phyloP scores from a whole-genome alignment of 1,140 invertebrate genomes.

The Leptonema lineaticorne region DNA sequence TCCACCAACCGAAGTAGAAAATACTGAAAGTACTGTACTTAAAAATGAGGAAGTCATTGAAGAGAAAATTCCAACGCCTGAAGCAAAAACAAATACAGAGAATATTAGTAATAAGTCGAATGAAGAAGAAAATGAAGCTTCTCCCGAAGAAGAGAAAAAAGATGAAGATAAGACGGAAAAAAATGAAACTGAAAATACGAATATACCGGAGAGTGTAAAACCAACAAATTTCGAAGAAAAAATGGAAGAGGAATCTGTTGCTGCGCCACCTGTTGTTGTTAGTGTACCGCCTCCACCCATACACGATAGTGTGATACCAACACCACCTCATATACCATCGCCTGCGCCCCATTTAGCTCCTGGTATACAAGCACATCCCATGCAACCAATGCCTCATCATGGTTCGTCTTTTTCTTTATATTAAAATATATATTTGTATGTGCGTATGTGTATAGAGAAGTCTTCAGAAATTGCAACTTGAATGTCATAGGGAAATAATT shows the following conservation, averaged over 20 bases:
- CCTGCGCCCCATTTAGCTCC: conserved; percentile 45
- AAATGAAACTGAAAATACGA: conserved; percentile 3
- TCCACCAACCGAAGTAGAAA: background rate
- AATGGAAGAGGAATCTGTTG: conserved; percentile 28
- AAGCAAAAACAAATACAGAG: background rate
- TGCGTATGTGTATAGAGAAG: background rate
- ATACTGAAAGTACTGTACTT: background rate
- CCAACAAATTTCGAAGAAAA: conserved; percentile 21
- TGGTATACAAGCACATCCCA: conserved; percentile 45
- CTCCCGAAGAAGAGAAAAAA: conserved; percentile 44
- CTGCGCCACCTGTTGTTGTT: conserved; percentile 16
- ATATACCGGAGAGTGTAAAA: background rate
- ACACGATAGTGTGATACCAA: conserved; percentile 40
- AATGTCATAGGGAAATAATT: too few relatives aligned
- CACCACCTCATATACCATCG: conserved; percentile 47
- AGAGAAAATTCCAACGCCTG: conserved; percentile 15
- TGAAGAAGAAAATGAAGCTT: conserved; percentile 48
- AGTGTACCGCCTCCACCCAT: conserved; percentile 44
- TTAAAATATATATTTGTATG: conserved; percentile 14
- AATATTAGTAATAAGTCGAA: conserved; percentile 45
- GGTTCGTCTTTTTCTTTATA: conserved; percentile 40
- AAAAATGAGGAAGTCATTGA: background rate
- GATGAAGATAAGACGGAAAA: conserved; percentile 18
- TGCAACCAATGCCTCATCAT: conserved; percentile 48
- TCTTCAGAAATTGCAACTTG: background rate